phyloP scores from a whole-genome alignment of 2,888 invertebrate genomes.

The Zhuqinia jingwanae region DNA sequence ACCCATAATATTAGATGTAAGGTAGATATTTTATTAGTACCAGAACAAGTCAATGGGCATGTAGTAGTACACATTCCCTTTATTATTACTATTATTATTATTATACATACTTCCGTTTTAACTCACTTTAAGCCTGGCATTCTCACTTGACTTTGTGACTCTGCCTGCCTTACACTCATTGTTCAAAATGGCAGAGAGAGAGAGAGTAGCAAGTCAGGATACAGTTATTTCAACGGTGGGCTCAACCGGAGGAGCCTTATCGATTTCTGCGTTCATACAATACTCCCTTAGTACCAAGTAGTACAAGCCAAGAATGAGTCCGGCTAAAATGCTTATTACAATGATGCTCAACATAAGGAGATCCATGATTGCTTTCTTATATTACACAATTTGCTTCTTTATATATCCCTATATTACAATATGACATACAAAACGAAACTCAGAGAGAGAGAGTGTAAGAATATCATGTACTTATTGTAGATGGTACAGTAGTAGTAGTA shows the following conservation, averaged over 20 bases:
- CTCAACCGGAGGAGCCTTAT: slow-evolving; percentile 69
- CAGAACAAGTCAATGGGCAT: no score
- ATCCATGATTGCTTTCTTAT: slow-evolving; percentile 74
- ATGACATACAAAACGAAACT: not conserved
- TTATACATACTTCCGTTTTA: slow-evolving; percentile 33
- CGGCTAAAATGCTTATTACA: slow-evolving; percentile 78
- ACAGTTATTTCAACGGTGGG: slow-evolving; percentile 67
- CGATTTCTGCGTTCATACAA: slow-evolving; percentile 75
- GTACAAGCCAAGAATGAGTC: slow-evolving; percentile 78
- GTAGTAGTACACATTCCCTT: not conserved
- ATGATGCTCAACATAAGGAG: slow-evolving; percentile 78
- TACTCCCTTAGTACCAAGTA: slow-evolving; percentile 78
- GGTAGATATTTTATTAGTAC: no score
- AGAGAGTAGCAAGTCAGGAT: slow-evolving; percentile 65
- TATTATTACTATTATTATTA: slow-evolving; percentile 22
- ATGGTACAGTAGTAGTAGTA: not conserved
- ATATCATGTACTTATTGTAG: not conserved
- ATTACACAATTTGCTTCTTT: not conserved
- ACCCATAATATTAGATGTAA: no score
- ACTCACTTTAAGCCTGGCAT: slow-evolving; percentile 45
- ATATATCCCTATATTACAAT: no score
- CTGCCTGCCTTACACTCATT: slow-evolving; percentile 31
- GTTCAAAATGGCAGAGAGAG: slow-evolving; percentile 1
- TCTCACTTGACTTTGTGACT: slow-evolving; percentile 16
- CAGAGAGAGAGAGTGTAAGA: not conserved